Evolutionary conservation across 2,113 vertebrate species (phyloP).

Genomic region (Brachyhypopomus gauderio): DNA sequence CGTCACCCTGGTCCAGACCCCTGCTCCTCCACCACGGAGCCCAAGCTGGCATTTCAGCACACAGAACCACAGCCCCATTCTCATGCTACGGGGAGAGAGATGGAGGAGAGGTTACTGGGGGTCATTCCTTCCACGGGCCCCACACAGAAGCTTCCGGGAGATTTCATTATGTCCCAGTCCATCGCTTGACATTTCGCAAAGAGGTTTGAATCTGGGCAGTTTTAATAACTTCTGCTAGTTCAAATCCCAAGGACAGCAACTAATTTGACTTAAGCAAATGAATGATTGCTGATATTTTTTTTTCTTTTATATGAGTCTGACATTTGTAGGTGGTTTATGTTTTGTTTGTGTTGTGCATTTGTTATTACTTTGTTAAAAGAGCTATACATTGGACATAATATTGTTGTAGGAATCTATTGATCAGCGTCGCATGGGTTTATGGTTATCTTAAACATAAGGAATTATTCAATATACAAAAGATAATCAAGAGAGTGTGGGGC

Average conservation of each 20-base stretch:
- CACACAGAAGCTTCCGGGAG: constrained; percentile 26
- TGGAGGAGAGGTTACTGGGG: constrained; percentile 37
- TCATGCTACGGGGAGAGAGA: constrained; percentile 16
- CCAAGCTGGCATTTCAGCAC: constrained; percentile 58
- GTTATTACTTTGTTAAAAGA: background rate
- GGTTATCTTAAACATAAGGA: background rate
- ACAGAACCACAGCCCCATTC: constrained; percentile 41
- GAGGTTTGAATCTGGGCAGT: background rate
- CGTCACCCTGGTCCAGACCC: constrained; percentile 56
- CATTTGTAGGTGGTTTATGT: constrained; percentile 17
- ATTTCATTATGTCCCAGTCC: constrained; percentile 37
- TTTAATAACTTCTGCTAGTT: constrained; percentile 18
- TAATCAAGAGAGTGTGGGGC: background rate
- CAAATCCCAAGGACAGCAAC: background rate
- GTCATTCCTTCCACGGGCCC: constrained; percentile 24
- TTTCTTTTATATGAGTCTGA: constrained; percentile 16
- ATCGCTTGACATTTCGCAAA: constrained; percentile 35
- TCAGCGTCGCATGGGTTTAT: background rate
- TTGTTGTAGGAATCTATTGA: background rate
- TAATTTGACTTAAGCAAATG: constrained; percentile 12
- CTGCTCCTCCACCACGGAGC: constrained; percentile 56
- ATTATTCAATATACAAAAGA: constrained; percentile 12
- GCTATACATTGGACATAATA: background rate
- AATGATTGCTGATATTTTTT: constrained; percentile 1
- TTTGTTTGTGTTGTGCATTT: background rate